Percentiles rank a stretch among this genome's conserved stretches.
phyloP scores from a whole-genome alignment of 2,113 vertebrate species.

The Cyanoderma ruficeps region DNA sequence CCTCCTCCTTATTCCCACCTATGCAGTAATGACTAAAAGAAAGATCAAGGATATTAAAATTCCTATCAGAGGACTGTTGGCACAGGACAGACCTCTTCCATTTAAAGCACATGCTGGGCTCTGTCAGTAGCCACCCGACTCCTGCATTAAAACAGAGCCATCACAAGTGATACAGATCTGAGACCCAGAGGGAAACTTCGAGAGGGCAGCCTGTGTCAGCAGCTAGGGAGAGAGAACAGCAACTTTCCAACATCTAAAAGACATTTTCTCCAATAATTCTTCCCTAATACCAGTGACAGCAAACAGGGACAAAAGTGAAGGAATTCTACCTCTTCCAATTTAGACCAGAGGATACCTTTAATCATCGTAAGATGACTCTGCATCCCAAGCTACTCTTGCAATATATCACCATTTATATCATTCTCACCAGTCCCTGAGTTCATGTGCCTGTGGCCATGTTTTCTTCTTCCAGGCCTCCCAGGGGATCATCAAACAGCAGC shows the following conservation, averaged over 20 bases:
- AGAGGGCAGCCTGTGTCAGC: background rate
- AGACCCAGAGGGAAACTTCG: background rate
- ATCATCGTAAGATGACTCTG: background rate
- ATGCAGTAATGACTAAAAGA: background rate
- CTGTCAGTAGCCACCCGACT: fast-evolving
- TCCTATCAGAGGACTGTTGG: background rate
- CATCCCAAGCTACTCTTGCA: background rate
- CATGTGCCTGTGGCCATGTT: background rate
- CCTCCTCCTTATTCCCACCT: background rate
- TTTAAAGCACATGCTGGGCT: background rate
- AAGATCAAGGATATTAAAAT: background rate
- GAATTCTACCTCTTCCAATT: background rate
- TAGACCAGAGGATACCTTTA: background rate
- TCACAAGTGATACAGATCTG: background rate
- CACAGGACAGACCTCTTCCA: background rate
- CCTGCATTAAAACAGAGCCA: background rate
- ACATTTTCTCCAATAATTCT: background rate
- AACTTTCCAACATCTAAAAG: background rate
- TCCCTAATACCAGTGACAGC: background rate
- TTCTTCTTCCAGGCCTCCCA: background rate
- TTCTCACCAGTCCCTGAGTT: background rate
- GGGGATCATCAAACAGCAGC: background rate
- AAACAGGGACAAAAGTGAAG: background rate
- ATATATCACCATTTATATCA: background rate
- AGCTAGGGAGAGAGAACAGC: background rate